Percentiles rank a stretch among this genome's conserved stretches.
Evolutionary conservation across 2,888 invertebrate genomes (phyloP).

Genomic region (Torymus auratus): DNA sequence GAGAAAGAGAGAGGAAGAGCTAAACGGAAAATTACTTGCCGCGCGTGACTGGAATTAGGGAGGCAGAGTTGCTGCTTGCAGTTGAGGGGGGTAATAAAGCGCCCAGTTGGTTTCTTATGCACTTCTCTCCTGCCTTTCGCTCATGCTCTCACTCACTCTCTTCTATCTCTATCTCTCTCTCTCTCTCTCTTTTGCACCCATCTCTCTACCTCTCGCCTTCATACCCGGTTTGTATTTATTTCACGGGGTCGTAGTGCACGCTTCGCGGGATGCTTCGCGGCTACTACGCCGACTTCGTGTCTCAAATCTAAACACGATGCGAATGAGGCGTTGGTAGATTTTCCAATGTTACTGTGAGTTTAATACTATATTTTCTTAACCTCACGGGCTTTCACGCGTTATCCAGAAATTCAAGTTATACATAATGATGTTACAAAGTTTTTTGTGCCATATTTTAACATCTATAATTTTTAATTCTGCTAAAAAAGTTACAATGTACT

Average conservation of each 20-base stretch:
- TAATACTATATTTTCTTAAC: no score
- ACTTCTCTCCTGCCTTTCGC: neutral
- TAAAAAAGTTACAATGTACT: no score
- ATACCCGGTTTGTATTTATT: conserved; percentile 10
- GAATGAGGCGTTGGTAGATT: neutral
- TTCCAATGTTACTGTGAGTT: neutral
- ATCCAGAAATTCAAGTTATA: no score
- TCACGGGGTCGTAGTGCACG: neutral
- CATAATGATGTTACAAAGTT: no score
- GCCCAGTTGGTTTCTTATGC: conserved; percentile 44
- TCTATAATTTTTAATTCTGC: no score
- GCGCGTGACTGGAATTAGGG: conserved; percentile 62
- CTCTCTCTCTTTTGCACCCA: neutral
- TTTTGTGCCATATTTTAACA: no score
- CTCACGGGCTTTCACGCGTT: no score
- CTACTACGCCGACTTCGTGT: no score
- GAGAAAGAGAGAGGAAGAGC: conserved; percentile 56
- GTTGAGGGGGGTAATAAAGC: conserved; percentile 39
- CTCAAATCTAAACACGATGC: neutral
- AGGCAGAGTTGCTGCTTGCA: conserved; percentile 13
- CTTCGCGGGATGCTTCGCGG: no score
- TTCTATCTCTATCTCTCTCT: neutral
- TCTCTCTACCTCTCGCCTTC: neutral
- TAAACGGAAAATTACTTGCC: conserved; percentile 67
- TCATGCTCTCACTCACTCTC: neutral